Base-by-base conservation (phyloP, 2,113 vertebrate genomes). In the Hyaena hyaena region DNA sequence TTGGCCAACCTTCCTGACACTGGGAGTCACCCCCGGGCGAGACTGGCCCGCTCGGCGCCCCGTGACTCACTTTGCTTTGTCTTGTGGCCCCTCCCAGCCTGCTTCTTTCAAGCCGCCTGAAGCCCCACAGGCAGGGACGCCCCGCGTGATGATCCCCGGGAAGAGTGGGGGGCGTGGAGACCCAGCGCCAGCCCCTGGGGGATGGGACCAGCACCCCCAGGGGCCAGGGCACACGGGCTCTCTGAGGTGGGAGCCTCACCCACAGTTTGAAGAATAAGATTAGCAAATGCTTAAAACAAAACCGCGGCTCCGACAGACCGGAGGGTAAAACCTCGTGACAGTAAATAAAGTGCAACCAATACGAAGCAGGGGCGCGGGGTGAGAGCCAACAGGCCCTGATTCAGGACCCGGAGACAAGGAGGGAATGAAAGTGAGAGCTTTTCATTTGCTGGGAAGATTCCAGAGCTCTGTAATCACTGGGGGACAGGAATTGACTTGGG, bases 1-100 rank as follows among this genome's bases (percentile, higher is more conserved):
- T 74, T 15, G 23, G 39, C 39, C 73, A 26, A 61, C 43, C 39
- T 45, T 39, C 15, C 43, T 26, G 39, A 43, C 5, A 5, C 10
- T 4, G 26, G 74, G 31, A 26, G 43, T 28, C 7, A 4, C 17
- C 74, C 1, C 43, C 17, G 26, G 8, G 26, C 26, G 11, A 48
- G 7, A 15, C 1, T 23, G 6, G 11, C 24, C 43, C 11, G 66
- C 90, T n/a, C 0, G 0, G 66, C 1, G 0, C 65, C 35, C 4
- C 24, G 0, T 5, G 31, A 19, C 58, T n/a, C 0, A 1, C 53
- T 11, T 28, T 7, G 35, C 0, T 35, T 3, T 17, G 28, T 11
- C 21, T 21, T 12, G 76, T 1, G 10, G 7, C 33, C 48, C 53
- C 43, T 16, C 33, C 39, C 55, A n/a, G 28, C n/a, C 39, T 23